These are phyloP conservation scores for Rhabdomys dilectus DNA, from an alignment of 2,113 vertebrate species.

Conservation along the genomic window DNA sequence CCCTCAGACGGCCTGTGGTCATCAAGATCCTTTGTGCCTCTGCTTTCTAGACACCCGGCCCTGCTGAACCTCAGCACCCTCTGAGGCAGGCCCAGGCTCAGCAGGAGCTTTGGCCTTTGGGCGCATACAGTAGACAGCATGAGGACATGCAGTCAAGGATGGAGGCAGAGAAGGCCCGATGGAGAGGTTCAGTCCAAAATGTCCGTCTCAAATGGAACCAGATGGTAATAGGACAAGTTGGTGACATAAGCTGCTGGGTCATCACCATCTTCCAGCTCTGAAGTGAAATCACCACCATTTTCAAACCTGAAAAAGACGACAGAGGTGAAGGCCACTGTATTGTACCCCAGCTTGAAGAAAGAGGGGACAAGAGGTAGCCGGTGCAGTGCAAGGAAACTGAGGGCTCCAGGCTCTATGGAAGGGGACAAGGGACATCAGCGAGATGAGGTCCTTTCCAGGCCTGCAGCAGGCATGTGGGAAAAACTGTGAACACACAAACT, in stretches of 20 bases:
- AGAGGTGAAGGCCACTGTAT: background rate
- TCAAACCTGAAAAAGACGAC: slow-evolving; percentile 90
- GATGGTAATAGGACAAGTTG: slow-evolving; percentile 98
- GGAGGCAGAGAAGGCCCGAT: background rate
- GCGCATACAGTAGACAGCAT: slow-evolving; percentile 20
- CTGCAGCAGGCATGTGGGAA: background rate
- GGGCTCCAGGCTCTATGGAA: background rate
- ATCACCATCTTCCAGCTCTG: slow-evolving; percentile 90
- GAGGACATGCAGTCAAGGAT: slow-evolving; percentile 28
- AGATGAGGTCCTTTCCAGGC: background rate
- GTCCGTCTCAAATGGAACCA: slow-evolving; percentile 98
- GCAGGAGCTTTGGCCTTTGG: slow-evolving; percentile 14
- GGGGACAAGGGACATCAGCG: fast-evolving
- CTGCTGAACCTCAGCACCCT: background rate
- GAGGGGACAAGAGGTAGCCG: background rate
- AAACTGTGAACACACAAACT: background rate
- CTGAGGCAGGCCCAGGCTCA: background rate
- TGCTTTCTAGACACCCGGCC: background rate
- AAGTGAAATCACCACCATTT: slow-evolving; percentile 90
- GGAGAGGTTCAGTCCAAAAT: slow-evolving; percentile 93
- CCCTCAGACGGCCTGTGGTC: background rate
- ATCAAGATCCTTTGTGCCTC: background rate
- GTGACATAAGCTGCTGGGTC: slow-evolving; percentile 96
- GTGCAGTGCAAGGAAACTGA: background rate
- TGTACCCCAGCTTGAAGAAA: background rate